phyloP scores from a whole-genome alignment of 2,888 invertebrate genomes.

The Callimorpha dominula region DNA sequence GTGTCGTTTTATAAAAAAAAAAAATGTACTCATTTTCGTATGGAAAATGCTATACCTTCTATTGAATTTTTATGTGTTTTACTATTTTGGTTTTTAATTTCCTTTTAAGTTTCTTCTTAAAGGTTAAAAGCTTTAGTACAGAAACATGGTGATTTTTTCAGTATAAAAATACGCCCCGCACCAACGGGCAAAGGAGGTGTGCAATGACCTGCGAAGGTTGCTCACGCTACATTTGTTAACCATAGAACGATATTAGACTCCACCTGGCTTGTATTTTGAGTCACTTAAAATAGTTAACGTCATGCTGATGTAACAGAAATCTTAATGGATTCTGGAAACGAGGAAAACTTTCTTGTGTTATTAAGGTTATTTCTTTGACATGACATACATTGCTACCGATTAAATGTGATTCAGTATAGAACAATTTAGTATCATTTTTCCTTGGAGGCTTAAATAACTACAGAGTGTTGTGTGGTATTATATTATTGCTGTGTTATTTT shows the following conservation, averaged over 20 bases:
- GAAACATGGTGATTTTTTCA: background rate
- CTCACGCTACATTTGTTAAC: slow-evolving; percentile 45
- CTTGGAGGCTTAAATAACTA: too few relatives aligned
- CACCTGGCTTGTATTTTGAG: slow-evolving; percentile 24
- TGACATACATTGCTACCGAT: background rate
- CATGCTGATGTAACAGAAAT: slow-evolving; percentile 17
- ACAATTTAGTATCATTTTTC: background rate
- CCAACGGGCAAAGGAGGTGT: slow-evolving; percentile 25
- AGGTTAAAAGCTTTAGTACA: background rate
- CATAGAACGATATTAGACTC: slow-evolving; percentile 38
- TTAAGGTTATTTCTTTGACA: background rate
- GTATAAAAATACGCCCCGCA: slow-evolving; percentile 35
- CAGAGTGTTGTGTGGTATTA: too few relatives aligned
- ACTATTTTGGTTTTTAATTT: too few relatives aligned
- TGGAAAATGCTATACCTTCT: too few relatives aligned
- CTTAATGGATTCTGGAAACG: background rate
- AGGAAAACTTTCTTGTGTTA: background rate
- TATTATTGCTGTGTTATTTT: too few relatives aligned
- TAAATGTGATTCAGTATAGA: background rate
- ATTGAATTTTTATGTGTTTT: too few relatives aligned
- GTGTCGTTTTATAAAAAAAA: too few relatives aligned
- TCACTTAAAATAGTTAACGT: slow-evolving; percentile 22
- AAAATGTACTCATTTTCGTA: too few relatives aligned
- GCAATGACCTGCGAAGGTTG: slow-evolving; percentile 40
- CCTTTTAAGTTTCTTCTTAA: background rate